Evolutionary conservation across 2,797 vertebrate genomes (phyloP).

Genomic region (Poecilia wingei): DNA sequence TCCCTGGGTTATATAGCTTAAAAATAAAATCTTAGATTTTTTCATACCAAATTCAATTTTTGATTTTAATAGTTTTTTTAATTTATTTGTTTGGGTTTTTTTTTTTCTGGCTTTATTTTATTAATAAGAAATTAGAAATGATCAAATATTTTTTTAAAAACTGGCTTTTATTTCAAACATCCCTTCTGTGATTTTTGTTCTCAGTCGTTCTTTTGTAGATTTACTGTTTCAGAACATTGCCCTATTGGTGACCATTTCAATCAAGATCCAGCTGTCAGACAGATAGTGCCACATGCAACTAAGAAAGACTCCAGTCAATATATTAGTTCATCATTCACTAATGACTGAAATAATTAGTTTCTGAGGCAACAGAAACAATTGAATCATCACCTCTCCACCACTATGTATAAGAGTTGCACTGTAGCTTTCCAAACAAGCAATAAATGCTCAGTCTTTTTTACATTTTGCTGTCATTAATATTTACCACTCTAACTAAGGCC

Average conservation of each 20-base stretch:
- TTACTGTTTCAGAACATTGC: not conserved
- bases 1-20: no score
- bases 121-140: no score
- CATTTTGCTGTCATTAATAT: not conserved
- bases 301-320: not conserved
- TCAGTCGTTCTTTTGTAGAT: not conserved
- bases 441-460: not conserved
- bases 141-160: no score
- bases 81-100: no score
- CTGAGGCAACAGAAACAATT: not conserved
- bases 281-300: not conserved
- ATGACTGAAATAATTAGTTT: not conserved
- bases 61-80: no score
- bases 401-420: not conserved
- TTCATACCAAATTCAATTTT: no score
- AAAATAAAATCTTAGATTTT: no score
- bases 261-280: not conserved
- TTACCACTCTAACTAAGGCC: not conserved
- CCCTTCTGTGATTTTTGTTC: not conserved
- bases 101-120: no score
- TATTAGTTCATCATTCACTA: not conserved
- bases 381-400: not conserved
- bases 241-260: not conserved
- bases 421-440: not conserved
- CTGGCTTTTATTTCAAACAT: no score